Conservation (phyloP, 35 echinoderm and acorn worm genomes). For the Hemicentrotus pulcherrimus region DNA sequence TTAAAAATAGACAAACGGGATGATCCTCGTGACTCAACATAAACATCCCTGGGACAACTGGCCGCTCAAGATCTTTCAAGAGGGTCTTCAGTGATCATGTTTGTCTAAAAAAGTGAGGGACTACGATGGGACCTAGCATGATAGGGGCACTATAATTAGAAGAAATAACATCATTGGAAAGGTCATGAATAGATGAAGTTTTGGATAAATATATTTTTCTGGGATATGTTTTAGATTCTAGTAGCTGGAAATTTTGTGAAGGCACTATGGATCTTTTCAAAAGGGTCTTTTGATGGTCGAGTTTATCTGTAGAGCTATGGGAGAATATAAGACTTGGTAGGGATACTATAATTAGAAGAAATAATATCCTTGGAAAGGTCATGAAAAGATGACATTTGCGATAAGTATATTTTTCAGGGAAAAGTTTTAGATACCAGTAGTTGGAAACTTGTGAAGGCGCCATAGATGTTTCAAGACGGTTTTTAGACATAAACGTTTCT, state of each 20-base stretch:
- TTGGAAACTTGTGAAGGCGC: too few relatives aligned
- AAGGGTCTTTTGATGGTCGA: too few relatives aligned
- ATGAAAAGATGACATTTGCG: too few relatives aligned
- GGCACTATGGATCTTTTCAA: too few relatives aligned
- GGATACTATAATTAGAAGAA: too few relatives aligned
- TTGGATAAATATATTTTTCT: background rate
- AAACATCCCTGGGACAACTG: background rate
- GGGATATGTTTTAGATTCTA: background rate
- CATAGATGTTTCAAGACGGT: too few relatives aligned
- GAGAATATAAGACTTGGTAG: too few relatives aligned
- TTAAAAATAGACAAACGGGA: constrained; percentile 13
- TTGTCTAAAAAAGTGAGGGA: background rate
- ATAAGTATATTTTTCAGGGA: background rate
- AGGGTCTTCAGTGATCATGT: background rate
- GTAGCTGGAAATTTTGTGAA: too few relatives aligned
- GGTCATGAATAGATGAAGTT: background rate
- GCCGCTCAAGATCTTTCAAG: background rate
- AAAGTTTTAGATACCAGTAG: background rate
- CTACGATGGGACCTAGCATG: background rate
- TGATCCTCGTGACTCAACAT: background rate
- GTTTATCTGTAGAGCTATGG: too few relatives aligned
- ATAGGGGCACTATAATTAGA: background rate
- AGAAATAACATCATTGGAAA: background rate
- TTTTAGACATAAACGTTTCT: too few relatives aligned
- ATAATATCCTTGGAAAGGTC: too few relatives aligned